phyloP scores from a whole-genome alignment of 2,797 vertebrate genomes.

The Hyperoplus immaculatus region DNA sequence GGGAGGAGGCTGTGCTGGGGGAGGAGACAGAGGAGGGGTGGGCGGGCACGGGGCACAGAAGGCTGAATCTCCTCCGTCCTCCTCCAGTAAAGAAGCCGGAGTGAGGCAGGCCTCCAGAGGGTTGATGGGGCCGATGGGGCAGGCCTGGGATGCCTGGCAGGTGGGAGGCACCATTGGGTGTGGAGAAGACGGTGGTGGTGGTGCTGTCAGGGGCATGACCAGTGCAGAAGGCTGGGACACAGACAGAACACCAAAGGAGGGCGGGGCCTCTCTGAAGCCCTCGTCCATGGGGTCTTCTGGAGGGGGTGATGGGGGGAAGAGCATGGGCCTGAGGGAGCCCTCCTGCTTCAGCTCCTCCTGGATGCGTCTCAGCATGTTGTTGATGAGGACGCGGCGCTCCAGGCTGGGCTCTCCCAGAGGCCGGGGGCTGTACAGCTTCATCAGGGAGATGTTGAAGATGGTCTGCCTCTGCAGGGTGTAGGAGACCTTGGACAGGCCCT shows the following conservation, averaged over 20 bases:
- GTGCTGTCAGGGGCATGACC: slow-evolving; percentile 72
- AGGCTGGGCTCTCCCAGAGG: slow-evolving; percentile 94
- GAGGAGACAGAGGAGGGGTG: slow-evolving; percentile 79
- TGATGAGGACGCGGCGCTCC: slow-evolving; percentile 97
- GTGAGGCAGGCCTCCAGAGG: slow-evolving; percentile 95
- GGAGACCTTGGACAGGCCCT: slow-evolving; percentile 95
- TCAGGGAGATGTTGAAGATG: slow-evolving; percentile 99
- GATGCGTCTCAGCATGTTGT: slow-evolving; percentile 98
- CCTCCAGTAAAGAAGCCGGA: slow-evolving; percentile 95
- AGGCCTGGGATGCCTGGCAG: slow-evolving; percentile 80
- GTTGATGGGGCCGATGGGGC: slow-evolving; percentile 85
- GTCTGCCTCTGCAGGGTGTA: slow-evolving; percentile 99
- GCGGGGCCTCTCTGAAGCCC: slow-evolving; percentile 91
- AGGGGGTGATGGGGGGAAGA: slow-evolving; percentile 89
- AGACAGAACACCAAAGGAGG: slow-evolving; percentile 88
- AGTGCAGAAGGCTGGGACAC: slow-evolving; percentile 84
- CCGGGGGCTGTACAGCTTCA: slow-evolving; percentile 98
- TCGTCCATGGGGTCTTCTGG: slow-evolving; percentile 88
- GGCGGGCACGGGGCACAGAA: slow-evolving; percentile 89
- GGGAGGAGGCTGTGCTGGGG: slow-evolving; percentile 72
- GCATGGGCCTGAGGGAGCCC: slow-evolving; percentile 91
- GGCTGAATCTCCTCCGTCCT: slow-evolving; percentile 86
- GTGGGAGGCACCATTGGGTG: slow-evolving; percentile 88
- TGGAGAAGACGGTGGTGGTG: slow-evolving; percentile 86
- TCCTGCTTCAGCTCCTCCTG: slow-evolving; percentile 98